phyloP scores from a whole-genome alignment of 2,888 invertebrate species.

The Atethmia centrago region DNA sequence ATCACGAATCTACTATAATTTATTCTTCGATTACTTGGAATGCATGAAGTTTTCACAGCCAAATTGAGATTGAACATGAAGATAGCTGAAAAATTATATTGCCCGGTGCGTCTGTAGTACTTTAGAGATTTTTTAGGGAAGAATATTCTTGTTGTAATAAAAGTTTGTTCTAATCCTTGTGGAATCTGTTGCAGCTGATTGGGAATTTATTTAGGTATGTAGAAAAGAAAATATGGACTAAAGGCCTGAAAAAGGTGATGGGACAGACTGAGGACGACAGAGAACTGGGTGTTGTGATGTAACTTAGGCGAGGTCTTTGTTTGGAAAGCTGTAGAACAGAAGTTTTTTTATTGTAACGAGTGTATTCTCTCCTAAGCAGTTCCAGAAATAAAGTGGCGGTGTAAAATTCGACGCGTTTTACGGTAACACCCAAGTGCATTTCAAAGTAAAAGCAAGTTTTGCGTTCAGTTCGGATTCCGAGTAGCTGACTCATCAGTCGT shows the following conservation, averaged over 20 bases:
- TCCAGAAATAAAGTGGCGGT: background rate
- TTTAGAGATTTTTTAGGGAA: background rate
- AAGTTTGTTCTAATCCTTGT: background rate
- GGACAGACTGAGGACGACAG: background rate
- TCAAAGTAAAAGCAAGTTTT: conserved; percentile 11
- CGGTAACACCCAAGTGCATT: conserved; percentile 37
- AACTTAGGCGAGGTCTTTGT: background rate
- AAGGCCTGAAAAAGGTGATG: background rate
- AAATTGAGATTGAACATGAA: background rate
- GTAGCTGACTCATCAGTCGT: background rate
- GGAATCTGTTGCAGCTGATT: background rate
- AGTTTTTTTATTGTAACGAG: background rate
- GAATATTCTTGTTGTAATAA: conserved; percentile 2
- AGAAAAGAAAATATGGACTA: background rate
- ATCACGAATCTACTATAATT: background rate
- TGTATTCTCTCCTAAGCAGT: background rate
- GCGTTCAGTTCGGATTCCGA: conserved; percentile 9
- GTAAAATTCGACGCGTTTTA: background rate
- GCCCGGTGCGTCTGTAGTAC: background rate
- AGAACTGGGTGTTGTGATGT: background rate
- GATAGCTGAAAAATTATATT: background rate
- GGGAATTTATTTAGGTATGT: background rate
- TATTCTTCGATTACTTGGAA: background rate
- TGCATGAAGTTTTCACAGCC: background rate
- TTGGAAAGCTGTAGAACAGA: background rate